Percentiles rank a stretch among this genome's conserved stretches.
phyloP scores from a whole-genome alignment of 2,797 vertebrate species.

The Melanotaenia maccullochi region DNA sequence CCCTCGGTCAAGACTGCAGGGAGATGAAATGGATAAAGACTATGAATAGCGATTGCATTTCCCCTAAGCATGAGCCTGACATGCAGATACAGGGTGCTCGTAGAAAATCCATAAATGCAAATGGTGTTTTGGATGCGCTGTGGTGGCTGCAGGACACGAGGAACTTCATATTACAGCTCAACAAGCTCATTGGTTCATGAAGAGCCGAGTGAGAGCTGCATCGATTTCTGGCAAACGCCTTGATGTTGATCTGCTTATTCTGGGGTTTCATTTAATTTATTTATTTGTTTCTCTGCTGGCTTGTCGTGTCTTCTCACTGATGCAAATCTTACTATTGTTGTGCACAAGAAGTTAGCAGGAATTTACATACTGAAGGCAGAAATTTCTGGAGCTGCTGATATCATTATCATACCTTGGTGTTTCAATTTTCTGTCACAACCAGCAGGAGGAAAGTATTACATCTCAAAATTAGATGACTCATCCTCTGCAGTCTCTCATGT shows the following conservation, averaged over 20 bases:
- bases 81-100: constrained; percentile 50
- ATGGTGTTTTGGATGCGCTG: constrained; percentile 60
- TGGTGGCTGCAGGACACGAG: constrained; percentile 67
- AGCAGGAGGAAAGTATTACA: constrained; percentile 8
- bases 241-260: constrained; percentile 62
- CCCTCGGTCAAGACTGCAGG: constrained; percentile 45
- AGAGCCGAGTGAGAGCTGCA: constrained; percentile 54
- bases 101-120: constrained; percentile 80
- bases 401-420: constrained; percentile 4
- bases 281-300: constrained; percentile 12
- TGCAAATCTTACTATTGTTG: constrained; percentile 43
- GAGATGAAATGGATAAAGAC: constrained; percentile 71
- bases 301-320: constrained; percentile 30
- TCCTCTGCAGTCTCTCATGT: background rate
- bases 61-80: constrained; percentile 63
- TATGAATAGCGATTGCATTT: constrained; percentile 69
- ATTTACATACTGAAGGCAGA: constrained; percentile 13
- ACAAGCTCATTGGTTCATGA: constrained; percentile 57
- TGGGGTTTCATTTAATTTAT: background rate
- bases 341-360: constrained; percentile 11
- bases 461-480: constrained; percentile 10
- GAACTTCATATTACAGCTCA: constrained; percentile 67
- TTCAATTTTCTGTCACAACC: constrained; percentile 17
- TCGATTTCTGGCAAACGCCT: constrained; percentile 65
- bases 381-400: background rate